A percentile compares a stretch with the other conserved stretches of the same genome.
Conservation (phyloP, 2,797 vertebrate genomes). For the Protosalanx chinensis region DNA sequence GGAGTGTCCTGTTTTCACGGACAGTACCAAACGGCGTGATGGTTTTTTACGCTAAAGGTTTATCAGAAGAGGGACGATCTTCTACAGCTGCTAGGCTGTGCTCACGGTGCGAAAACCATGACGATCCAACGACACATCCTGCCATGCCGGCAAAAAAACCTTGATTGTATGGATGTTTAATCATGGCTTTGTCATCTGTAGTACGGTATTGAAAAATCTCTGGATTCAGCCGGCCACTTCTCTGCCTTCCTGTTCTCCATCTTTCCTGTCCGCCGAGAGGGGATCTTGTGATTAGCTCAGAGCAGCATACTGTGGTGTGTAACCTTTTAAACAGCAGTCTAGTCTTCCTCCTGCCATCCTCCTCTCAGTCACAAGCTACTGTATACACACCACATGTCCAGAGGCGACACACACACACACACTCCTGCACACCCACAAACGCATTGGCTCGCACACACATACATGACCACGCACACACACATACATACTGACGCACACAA, state of each 20-base stretch:
- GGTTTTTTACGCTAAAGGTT: no score
- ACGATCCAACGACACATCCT: neutral
- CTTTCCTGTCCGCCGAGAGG: slow-evolving; percentile 31
- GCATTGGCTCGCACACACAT: neutral
- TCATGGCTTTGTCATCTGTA: neutral
- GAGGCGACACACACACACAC: slow-evolving; percentile 46
- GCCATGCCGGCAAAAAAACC: neutral
- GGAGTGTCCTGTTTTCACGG: no score
- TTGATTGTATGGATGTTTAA: neutral
- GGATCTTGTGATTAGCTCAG: slow-evolving; percentile 78
- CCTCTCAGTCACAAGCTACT: slow-evolving; percentile 73
- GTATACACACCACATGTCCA: slow-evolving; percentile 65
- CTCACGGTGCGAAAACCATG: neutral
- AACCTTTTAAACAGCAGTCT: slow-evolving; percentile 71
- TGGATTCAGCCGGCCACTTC: neutral
- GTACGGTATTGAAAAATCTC: neutral
- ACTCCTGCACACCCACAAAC: slow-evolving; percentile 19
- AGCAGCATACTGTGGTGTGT: slow-evolving; percentile 67
- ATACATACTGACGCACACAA: neutral
- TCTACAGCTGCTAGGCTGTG: no score
- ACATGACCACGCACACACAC: neutral
- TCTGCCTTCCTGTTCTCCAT: slow-evolving; percentile 12
- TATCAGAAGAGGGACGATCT: no score
- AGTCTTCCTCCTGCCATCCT: slow-evolving; percentile 63
- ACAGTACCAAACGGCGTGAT: no score